Evolutionary conservation across 1,140 invertebrate genomes (phyloP), one percentile per base, ranked within the genome.

Genomic region (Drosophila rufa): DNA sequence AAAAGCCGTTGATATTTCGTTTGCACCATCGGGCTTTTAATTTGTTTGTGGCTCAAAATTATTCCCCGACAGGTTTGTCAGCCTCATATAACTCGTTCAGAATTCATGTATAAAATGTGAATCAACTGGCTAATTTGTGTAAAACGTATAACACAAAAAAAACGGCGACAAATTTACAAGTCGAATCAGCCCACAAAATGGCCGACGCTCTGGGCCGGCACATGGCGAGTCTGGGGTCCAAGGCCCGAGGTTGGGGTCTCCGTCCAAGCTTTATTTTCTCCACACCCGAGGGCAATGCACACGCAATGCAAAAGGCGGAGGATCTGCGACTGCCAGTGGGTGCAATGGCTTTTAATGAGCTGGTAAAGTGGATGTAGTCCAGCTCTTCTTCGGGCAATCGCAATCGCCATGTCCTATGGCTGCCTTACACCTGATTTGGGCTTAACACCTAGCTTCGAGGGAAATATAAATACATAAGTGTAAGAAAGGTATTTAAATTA

Each of bases 271-370:
- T 43, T 68, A 66, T 62, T 69, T 57, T 55, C 70, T 30, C 48
- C 22, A 47, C 53, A 45, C 68, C 50, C 43, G 55, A 38, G 56
- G 61, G 69, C 85, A 89, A 66, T 80, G 74, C 46, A 89, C 84
- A 89, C 80, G 84, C 84, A 84, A 84, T 64, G 71, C 65, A 46
- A 81, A 53, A 64, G 42, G 53, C 9, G 43, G 47, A 45, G 14
- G 43, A 64, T 73, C 22, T 48, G 33, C 22, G 27, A 45, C 68
- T 57, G 58, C 48, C 46, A 64, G 85, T 90, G 81, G 85, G 82
- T 90, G 81, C 79, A 89, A 76, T 75, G 53, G 79, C 79, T 90
- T 90, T 90, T 90, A 90, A 90, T 90, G 86, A 90, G 86, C 85
- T 85, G 74, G 73, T 66, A 85, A 84, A 74, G 70, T 59, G 65